Percentiles rank a stretch among this genome's conserved stretches.
These are phyloP conservation scores for Ceuthmochares aereus DNA, from an alignment of 2,113 vertebrate genomes.

Conservation along the genomic window DNA sequence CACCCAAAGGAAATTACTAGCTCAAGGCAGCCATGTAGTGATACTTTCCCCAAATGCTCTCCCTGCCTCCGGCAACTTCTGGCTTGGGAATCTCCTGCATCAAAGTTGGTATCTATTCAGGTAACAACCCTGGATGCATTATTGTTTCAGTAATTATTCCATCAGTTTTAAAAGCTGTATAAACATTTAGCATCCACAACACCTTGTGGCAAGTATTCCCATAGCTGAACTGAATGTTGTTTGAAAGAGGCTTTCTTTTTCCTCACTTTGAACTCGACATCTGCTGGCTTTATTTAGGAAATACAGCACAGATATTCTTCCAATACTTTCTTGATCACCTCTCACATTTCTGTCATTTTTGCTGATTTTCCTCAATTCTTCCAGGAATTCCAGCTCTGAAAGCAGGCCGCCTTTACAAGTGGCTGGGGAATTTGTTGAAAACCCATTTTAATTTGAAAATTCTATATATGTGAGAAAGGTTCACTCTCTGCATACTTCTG, in stretches of 20 bases:
- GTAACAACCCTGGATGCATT: neutral
- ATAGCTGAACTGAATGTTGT: neutral
- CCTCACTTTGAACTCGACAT: neutral
- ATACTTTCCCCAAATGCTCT: neutral
- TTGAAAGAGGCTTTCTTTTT: neutral
- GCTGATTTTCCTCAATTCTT: neutral
- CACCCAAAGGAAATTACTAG: neutral
- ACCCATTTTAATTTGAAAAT: neutral
- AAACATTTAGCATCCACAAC: neutral
- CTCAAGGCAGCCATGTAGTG: rapidly evolving
- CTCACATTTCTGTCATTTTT: neutral
- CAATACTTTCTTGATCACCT: neutral
- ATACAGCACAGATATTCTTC: neutral
- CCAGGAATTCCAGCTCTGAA: neutral
- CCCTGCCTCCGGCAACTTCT: neutral
- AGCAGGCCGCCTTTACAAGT: neutral
- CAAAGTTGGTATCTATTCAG: neutral
- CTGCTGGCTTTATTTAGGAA: neutral
- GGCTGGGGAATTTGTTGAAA: neutral
- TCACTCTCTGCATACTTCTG: neutral
- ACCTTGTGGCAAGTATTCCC: neutral
- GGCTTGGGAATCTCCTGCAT: neutral
- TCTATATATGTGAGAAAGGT: neutral
- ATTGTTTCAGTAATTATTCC: neutral
- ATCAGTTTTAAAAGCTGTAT: neutral